Evolutionary conservation across 2,888 invertebrate genomes (phyloP).

Genomic region (Noctua comes): DNA sequence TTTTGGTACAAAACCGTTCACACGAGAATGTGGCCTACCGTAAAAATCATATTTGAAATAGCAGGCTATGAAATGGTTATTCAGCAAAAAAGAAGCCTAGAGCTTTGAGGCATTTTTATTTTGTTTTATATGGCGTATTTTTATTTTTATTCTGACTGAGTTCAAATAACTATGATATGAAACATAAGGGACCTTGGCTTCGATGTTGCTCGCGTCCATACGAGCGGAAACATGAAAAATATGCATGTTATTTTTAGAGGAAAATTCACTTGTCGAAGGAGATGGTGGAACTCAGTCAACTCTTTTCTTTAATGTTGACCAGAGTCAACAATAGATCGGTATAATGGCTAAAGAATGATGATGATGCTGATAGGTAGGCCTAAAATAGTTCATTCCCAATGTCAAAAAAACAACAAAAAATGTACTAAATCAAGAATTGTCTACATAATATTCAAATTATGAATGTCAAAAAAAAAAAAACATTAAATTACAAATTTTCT

Average conservation of each 20-base stretch:
- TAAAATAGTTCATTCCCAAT: too few relatives aligned
- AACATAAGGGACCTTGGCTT: conserved; percentile 6
- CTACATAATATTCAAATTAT: too few relatives aligned
- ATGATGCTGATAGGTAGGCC: too few relatives aligned
- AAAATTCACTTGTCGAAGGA: not conserved
- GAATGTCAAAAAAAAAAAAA: too few relatives aligned
- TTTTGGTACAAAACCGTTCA: conserved; percentile 60
- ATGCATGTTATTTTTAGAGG: not conserved
- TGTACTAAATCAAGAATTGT: too few relatives aligned
- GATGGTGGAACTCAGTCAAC: not conserved
- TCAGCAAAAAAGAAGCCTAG: conserved; percentile 65
- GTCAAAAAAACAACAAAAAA: too few relatives aligned
- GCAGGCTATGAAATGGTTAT: conserved; percentile 69
- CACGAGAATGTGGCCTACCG: conserved; percentile 65
- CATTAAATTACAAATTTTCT: too few relatives aligned
- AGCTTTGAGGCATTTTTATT: conserved; percentile 54
- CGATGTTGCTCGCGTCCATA: not conserved
- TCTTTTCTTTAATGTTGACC: not conserved
- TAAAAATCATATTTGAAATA: conserved; percentile 68
- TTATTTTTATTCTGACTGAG: conserved; percentile 23
- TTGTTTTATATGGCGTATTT: conserved; percentile 50
- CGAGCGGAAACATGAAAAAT: not conserved
- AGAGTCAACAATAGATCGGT: not conserved
- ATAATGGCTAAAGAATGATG: too few relatives aligned
- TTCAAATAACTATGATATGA: conserved; percentile 23